Evolutionary conservation across 92 coral and sea anemone species (phyloP).

Genomic region (Nematostella vectensis): DNA sequence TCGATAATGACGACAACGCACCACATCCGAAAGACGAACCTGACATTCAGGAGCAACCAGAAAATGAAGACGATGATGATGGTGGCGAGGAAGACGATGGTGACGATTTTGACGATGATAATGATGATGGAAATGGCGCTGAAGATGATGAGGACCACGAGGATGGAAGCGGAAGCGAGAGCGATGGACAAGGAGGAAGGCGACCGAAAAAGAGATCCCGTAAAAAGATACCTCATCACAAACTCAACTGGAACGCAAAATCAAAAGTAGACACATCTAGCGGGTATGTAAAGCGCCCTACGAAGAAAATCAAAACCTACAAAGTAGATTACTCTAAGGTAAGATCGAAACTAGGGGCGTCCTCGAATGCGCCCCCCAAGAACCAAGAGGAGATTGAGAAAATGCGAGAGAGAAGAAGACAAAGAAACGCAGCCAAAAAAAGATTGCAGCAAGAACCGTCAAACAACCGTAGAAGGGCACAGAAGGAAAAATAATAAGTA

Average conservation of each 20-base stretch:
- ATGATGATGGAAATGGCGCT: constrained; percentile 4
- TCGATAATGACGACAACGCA: neutral
- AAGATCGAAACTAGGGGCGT: constrained; percentile 53
- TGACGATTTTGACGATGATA: constrained; percentile 14
- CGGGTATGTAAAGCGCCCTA: constrained; percentile 21
- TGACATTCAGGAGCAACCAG: constrained; percentile 3
- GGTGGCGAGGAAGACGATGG: constrained; percentile 8
- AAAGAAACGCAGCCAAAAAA: constrained; percentile 9
- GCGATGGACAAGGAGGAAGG: neutral
- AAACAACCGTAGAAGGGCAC: too few relatives aligned
- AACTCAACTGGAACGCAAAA: constrained; percentile 71
- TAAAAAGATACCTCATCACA: constrained; percentile 32
- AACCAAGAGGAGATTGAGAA: constrained; percentile 14
- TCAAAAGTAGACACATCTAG: constrained; percentile 55
- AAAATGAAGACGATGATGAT: constrained; percentile 1
- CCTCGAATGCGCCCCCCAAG: constrained; percentile 9
- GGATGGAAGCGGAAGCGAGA: constrained; percentile 6
- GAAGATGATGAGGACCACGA: constrained; percentile 11
- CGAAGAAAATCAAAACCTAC: constrained; percentile 45
- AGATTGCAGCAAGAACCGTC: too few relatives aligned
- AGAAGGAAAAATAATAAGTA: too few relatives aligned
- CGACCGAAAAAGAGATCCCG: constrained; percentile 11
- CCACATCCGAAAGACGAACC: neutral
- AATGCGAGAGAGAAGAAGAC: too few relatives aligned
- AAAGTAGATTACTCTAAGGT: constrained; percentile 71